phyloP scores from a whole-genome alignment of 2,113 vertebrate genomes.

The Campylorhamphus procurvoides region DNA sequence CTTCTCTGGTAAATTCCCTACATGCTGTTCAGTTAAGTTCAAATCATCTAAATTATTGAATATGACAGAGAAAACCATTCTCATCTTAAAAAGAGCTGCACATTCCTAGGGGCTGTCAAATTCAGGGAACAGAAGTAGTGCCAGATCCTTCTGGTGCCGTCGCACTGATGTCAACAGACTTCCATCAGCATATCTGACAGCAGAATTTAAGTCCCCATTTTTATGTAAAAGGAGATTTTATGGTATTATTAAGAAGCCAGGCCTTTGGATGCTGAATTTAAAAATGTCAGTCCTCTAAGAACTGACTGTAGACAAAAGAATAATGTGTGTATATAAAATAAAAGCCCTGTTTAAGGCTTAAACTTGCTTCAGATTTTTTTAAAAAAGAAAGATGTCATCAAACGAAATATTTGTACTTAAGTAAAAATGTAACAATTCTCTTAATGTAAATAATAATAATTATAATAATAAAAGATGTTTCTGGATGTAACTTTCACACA shows the following conservation, averaged over 20 bases:
- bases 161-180: neutral
- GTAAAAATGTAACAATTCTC: neutral
- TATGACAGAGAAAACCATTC: slow-evolving; percentile 40
- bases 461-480: neutral
- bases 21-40: slow-evolving; percentile 20
- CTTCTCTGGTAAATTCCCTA: neutral
- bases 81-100: slow-evolving; percentile 26
- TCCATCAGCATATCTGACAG: slow-evolving; percentile 7
- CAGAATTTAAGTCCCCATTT: neutral
- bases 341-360: neutral
- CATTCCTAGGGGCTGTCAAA: neutral
- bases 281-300: neutral
- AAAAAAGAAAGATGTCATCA: rapidly evolving
- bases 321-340: neutral
- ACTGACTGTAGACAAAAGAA: neutral
- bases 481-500: neutral
- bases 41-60: slow-evolving; percentile 44
- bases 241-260: neutral
- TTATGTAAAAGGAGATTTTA: neutral
- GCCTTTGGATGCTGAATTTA: neutral
- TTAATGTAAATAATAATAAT: neutral
- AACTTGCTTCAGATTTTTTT: neutral
- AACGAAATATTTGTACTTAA: neutral
- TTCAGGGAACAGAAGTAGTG: slow-evolving; percentile 20
- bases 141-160: slow-evolving; percentile 29